phyloP scores from a whole-genome alignment of 2,888 invertebrate genomes.

The Synergus itoensis region DNA sequence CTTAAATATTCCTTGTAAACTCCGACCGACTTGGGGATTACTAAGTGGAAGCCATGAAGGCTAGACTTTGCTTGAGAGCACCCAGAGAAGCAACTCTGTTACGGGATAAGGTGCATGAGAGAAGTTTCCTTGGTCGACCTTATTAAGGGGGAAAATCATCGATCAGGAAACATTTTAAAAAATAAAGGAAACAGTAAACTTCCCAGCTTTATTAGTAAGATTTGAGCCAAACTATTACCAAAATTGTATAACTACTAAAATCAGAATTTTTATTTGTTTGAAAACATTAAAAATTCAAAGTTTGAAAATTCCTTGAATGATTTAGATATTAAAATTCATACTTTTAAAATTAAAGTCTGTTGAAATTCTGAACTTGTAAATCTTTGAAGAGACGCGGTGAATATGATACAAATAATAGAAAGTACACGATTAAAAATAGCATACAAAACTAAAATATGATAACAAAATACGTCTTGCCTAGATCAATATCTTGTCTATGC shows the following conservation, averaged over 20 bases:
- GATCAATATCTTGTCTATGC: no score
- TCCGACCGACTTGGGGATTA: slow-evolving; percentile 73
- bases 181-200: not conserved
- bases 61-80: slow-evolving; percentile 58
- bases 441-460: no score
- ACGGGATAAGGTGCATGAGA: slow-evolving; percentile 66
- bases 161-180: slow-evolving; percentile 1
- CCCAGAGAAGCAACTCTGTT: slow-evolving; percentile 62
- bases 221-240: not conserved
- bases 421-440: no score
- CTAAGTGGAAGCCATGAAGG: slow-evolving; percentile 67
- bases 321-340: no score
- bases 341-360: no score
- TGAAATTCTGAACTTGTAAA: no score
- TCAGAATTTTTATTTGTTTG: not conserved
- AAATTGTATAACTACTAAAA: not conserved
- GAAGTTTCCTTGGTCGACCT: slow-evolving; percentile 56
- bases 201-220: not conserved
- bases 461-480: no score
- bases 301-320: no score
- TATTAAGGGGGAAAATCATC: slow-evolving; percentile 32
- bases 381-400: no score
- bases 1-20: slow-evolving; percentile 78
- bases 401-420: no score
- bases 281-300: no score